Evolutionary conservation across 2,888 invertebrate species (phyloP).

Genomic region (Agriopis aurantiaria): DNA sequence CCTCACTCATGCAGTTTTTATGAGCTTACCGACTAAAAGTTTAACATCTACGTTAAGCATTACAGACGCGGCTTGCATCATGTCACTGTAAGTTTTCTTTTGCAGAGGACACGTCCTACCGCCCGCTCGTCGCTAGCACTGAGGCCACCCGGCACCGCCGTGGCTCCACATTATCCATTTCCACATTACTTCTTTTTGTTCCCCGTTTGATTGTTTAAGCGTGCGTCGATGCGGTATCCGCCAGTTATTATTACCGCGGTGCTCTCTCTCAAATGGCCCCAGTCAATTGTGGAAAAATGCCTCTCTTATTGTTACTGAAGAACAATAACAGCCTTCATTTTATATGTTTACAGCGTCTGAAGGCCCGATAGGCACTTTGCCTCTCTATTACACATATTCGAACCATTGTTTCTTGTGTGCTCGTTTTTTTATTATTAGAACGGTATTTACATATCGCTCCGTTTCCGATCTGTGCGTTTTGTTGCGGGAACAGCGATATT

Average conservation of each 20-base stretch:
- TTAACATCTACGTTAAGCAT: too few species aligned
- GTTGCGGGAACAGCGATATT: slow-evolving; percentile 27
- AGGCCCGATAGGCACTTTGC: slow-evolving; percentile 79
- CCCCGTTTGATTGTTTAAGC: slow-evolving; percentile 84
- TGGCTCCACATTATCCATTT: slow-evolving; percentile 78
- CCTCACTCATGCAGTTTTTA: too few species aligned
- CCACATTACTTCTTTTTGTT: slow-evolving; percentile 85
- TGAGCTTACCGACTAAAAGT: too few species aligned
- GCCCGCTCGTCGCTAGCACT: slow-evolving; percentile 44
- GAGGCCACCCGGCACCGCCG: slow-evolving; percentile 44
- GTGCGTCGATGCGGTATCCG: slow-evolving; percentile 84
- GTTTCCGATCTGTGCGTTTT: slow-evolving; percentile 40
- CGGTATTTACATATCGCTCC: slow-evolving; percentile 53
- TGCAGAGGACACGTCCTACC: background rate
- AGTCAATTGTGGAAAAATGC: slow-evolving; percentile 85
- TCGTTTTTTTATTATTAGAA: slow-evolving; percentile 56
- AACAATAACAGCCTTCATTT: slow-evolving; percentile 84
- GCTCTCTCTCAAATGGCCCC: slow-evolving; percentile 82
- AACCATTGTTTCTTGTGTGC: slow-evolving; percentile 65
- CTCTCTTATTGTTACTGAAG: slow-evolving; percentile 83
- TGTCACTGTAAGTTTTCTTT: background rate
- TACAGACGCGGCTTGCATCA: too few species aligned
- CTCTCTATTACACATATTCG: slow-evolving; percentile 70
- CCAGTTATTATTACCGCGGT: slow-evolving; percentile 79
- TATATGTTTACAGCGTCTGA: slow-evolving; percentile 84